phyloP scores from a whole-genome alignment of 2,797 vertebrate species.

The Poecile montanus region DNA sequence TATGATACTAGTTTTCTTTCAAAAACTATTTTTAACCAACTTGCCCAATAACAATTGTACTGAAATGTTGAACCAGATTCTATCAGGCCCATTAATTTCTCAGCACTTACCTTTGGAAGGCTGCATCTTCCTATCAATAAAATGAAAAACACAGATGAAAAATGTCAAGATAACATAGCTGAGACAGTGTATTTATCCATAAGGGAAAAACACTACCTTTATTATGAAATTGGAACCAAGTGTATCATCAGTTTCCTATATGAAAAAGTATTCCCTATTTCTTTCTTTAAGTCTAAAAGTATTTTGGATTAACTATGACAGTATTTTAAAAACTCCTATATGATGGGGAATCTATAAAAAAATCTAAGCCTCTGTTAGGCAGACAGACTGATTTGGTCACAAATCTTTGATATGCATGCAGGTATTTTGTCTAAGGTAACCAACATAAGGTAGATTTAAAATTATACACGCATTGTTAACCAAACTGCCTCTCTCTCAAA shows the following conservation, averaged over 20 bases:
- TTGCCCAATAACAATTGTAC: not conserved
- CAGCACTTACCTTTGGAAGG: not conserved
- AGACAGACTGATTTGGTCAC: not conserved
- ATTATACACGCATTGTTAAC: not conserved
- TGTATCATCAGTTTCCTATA: not conserved
- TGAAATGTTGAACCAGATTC: not conserved
- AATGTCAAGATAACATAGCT: not conserved
- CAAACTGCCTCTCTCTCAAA: not conserved
- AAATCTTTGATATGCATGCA: not conserved
- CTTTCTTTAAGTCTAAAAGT: not conserved
- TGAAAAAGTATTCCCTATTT: not conserved
- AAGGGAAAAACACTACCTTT: not conserved
- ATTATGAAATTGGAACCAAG: not conserved
- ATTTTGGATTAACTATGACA: not conserved
- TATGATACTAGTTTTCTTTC: not conserved
- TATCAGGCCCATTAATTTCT: not conserved
- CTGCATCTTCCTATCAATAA: not conserved
- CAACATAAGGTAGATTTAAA: not conserved
- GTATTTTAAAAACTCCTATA: not conserved
- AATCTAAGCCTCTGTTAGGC: not conserved
- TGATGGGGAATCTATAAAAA: not conserved
- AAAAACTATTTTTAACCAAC: not conserved
- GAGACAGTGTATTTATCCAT: not conserved
- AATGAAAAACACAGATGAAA: not conserved
- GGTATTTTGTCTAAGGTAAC: not conserved